Evolutionary conservation across 2,113 vertebrate species (phyloP), one percentile per base, ranked within the genome.

Genomic region (Poecilia latipinna): DNA sequence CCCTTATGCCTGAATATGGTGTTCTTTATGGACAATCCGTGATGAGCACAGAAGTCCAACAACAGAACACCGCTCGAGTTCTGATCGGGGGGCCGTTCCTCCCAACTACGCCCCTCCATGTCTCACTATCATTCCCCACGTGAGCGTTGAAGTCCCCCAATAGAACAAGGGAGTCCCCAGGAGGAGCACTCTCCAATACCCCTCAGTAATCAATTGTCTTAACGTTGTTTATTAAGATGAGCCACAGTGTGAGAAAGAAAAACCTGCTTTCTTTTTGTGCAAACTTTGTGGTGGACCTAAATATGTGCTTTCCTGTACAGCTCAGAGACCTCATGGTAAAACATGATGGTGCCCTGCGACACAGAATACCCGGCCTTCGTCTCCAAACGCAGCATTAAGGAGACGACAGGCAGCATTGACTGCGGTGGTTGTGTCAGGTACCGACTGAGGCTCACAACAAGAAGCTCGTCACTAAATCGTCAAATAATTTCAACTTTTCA

Each of bases 301-400:
- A 63, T 6, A 35, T 79, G 1, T 51, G 91, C 12, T 89, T 80
- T 94, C 63, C 7, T 39, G 0, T 80, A 31, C 88, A 99, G 97
- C 97, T 85, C 97, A 99, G 90, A 95, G 93, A 42, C 60, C 89
- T 74, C 90, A 96, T 57, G 90, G 96, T 84, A 98, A 97, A 92
- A 95, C 96, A 95, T 94, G 87, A 94, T 98, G 93, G 97, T 98
- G 74, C 97, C 97, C 13, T 99, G 98, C 92, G 98, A 99, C 39
- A 99, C 97, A 0, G 97, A 98, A 82, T 99, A 99, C 78, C 97
- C 97, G 29, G 97, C 97, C 4, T 99, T 99, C 64, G 96, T 99
- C 80, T 99, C 98, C 0, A 97, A 99, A 77, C 97, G 97, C 84
- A 98, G 97, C 74, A 99, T 99, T 88, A 99, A 99, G 90, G 98